Percentiles rank a stretch among this genome's conserved stretches.
phyloP scores from a whole-genome alignment of 2,113 vertebrate species.

The Fukomys damarensis region DNA sequence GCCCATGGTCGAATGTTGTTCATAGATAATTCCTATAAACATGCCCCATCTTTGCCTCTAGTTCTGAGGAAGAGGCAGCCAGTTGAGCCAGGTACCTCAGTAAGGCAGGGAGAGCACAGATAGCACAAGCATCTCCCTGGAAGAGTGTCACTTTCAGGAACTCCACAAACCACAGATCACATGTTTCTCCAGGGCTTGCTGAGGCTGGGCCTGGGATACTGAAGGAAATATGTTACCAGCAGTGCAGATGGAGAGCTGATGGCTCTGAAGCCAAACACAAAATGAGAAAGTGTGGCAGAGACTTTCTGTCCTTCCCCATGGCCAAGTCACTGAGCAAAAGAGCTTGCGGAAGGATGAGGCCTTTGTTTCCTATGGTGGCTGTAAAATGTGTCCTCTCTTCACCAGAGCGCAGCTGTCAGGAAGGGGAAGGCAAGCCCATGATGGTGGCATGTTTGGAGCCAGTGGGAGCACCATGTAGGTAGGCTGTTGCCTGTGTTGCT shows the following conservation, averaged over 20 bases:
- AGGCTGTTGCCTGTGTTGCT: neutral
- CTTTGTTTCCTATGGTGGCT: neutral
- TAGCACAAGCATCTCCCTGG: neutral
- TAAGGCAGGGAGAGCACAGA: neutral
- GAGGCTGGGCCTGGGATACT: fast-evolving
- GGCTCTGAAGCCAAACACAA: neutral
- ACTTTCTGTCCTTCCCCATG: neutral
- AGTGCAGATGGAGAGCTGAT: too few species aligned
- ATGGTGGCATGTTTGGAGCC: neutral
- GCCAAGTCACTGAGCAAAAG: neutral
- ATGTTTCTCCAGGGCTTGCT: too few species aligned
- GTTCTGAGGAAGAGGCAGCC: neutral
- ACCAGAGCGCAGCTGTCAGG: neutral
- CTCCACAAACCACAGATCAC: neutral
- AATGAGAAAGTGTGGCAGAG: neutral
- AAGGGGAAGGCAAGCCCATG: neutral
- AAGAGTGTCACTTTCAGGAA: neutral
- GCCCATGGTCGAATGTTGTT: neutral
- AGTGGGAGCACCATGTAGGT: too few species aligned
- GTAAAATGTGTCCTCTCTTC: neutral
- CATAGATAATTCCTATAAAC: neutral
- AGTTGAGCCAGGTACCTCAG: neutral
- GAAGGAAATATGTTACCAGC: too few species aligned
- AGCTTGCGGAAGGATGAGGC: neutral
- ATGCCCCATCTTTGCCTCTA: neutral